Evolutionary conservation across 2,113 vertebrate species (phyloP).

Genomic region (Agapornis roseicollis): DNA sequence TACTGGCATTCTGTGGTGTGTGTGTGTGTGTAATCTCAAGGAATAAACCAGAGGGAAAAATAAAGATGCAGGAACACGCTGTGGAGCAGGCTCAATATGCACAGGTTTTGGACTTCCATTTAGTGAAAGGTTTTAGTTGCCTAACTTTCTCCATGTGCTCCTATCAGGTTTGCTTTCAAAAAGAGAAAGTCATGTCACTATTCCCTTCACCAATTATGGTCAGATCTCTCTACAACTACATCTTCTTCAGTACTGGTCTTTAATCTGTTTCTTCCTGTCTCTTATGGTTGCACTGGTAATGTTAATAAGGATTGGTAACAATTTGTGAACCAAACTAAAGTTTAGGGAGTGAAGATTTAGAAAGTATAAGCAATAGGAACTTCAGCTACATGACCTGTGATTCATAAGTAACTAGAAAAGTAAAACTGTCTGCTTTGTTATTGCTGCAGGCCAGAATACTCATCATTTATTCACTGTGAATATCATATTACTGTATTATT

Average conservation of each 20-base stretch:
- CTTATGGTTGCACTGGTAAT: neutral
- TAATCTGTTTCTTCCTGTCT: neutral
- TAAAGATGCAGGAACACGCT: neutral
- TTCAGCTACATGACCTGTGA: neutral
- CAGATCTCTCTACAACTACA: neutral
- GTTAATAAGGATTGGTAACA: neutral
- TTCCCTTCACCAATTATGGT: neutral
- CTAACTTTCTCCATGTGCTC: neutral
- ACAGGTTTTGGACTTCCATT: neutral
- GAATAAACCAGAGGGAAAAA: neutral
- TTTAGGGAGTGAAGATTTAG: neutral
- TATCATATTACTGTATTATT: neutral
- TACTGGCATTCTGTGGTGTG: neutral
- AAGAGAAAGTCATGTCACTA: neutral
- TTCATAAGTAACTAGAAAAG: neutral
- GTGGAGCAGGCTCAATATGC: neutral
- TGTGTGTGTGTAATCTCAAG: neutral
- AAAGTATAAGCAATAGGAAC: neutral
- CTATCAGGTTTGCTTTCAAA: neutral
- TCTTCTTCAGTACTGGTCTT: neutral
- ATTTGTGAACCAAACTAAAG: neutral
- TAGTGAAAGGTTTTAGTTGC: neutral
- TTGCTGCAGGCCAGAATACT: conserved; percentile 25
- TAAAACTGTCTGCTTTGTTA: neutral
- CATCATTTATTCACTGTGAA: neutral